A percentile compares a stretch with the other conserved stretches of the same genome.
phyloP scores from a whole-genome alignment of 2,888 invertebrate species.

The Eristalis intricaria region DNA sequence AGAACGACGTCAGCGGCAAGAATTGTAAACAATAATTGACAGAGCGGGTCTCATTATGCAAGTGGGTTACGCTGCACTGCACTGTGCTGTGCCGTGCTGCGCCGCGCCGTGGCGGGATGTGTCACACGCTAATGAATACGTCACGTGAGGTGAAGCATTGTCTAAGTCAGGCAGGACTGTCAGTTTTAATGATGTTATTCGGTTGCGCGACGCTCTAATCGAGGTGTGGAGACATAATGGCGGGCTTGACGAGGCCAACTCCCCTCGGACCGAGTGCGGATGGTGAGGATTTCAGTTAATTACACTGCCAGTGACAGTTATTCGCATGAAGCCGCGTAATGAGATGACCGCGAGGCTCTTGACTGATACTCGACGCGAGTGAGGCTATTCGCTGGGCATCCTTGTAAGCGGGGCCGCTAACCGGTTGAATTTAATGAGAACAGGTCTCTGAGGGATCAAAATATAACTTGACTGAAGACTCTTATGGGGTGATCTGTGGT shows the following conservation, averaged over 20 bases:
- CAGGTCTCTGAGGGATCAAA: not conserved
- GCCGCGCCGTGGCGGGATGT: conserved; percentile 43
- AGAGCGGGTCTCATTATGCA: conserved; percentile 60
- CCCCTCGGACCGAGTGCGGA: conserved; percentile 3
- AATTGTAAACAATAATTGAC: conserved; percentile 68
- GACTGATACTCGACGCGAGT: not conserved
- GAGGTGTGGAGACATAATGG: conserved; percentile 66
- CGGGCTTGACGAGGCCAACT: conserved; percentile 40
- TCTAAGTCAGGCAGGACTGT: conserved; percentile 56
- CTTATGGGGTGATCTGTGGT: too few species aligned
- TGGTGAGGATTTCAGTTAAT: conserved; percentile 1
- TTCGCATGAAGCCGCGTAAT: not conserved
- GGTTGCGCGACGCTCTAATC: conserved; percentile 49
- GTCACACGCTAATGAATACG: conserved; percentile 67
- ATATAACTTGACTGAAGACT: too few species aligned
- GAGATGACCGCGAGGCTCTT: not conserved
- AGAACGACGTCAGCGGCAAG: conserved; percentile 24
- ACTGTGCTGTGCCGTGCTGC: not conserved
- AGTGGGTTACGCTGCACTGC: conserved; percentile 55
- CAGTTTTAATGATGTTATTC: conserved; percentile 69
- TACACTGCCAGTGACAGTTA: conserved; percentile 7
- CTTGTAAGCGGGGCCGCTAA: not conserved
- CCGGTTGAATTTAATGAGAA: not conserved
- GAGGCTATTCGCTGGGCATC: not conserved
- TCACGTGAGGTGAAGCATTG: conserved; percentile 56